phyloP scores from a whole-genome alignment of 1,140 invertebrate genomes.

The Caenorhabditis elegans region DNA sequence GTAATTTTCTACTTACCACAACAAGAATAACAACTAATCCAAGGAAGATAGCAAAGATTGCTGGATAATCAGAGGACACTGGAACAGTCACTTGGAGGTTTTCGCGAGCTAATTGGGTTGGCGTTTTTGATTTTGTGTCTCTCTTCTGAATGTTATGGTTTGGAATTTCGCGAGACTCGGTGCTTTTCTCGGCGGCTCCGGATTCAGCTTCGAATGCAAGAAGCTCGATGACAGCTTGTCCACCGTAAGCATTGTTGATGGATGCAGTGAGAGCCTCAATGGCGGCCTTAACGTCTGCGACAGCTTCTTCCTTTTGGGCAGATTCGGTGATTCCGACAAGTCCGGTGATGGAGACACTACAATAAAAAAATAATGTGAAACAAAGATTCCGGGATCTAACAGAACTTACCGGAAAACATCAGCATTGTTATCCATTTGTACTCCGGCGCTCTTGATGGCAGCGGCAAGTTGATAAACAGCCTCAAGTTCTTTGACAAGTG shows the following conservation, averaged over 20 bases:
- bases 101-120: too few species aligned
- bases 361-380: neutral
- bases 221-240: conserved; percentile 14
- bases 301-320: neutral
- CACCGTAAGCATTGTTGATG: conserved; percentile 22
- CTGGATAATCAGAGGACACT: conserved; percentile 58
- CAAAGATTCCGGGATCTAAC: neutral
- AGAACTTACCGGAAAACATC: conserved; percentile 7
- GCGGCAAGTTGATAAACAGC: neutral
- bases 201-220: neutral
- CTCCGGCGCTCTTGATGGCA: conserved; percentile 2
- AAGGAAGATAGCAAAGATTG: conserved; percentile 64
- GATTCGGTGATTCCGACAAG: conserved; percentile 1
- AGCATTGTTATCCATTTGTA: conserved; percentile 15
- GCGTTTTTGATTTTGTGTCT: neutral
- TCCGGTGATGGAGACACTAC: conserved; percentile 17
- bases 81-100: conserved; percentile 40
- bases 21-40: conserved; percentile 58
- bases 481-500: neutral
- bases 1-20: conserved; percentile 33
- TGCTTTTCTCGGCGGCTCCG: neutral
- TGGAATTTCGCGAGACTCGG: neutral
- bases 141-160: conserved; percentile 8
- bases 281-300: neutral
- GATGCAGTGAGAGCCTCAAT: neutral